Evolutionary conservation across 2,113 vertebrate species (phyloP).

Genomic region (Ochotona curzoniae): DNA sequence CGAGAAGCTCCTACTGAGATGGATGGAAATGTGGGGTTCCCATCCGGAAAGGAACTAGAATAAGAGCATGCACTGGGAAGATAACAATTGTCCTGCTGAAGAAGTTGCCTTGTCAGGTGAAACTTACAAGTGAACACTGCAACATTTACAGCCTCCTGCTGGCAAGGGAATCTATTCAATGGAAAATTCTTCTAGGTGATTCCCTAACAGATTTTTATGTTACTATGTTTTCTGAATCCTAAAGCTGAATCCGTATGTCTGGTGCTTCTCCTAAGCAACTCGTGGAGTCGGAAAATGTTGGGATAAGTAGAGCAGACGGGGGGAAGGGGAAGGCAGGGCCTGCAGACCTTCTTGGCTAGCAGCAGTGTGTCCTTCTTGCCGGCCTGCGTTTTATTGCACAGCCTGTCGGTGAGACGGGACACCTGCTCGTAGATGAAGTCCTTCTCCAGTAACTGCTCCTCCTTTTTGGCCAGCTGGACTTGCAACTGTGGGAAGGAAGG

Average conservation of each 20-base stretch:
- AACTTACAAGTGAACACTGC: not conserved
- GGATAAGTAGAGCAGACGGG: not conserved
- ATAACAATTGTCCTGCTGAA: not conserved
- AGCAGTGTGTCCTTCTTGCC: conserved; percentile 87
- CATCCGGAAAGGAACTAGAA: not conserved
- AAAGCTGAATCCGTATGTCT: not conserved
- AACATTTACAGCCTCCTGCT: not conserved
- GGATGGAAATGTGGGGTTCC: not conserved
- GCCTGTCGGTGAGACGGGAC: conserved; percentile 85
- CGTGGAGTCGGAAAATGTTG: not conserved
- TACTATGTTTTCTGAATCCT: not conserved
- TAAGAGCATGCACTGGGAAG: not conserved
- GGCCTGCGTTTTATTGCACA: conserved; percentile 81
- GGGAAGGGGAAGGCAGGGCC: not conserved
- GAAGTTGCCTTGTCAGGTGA: not conserved
- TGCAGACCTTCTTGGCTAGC: conserved; percentile 90
- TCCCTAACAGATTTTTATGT: not conserved
- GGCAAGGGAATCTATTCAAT: not conserved
- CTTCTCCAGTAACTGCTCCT: conserved; percentile 91
- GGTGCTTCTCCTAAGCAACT: not conserved
- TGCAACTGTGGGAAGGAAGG: conserved; percentile 87
- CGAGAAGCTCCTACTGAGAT: not conserved
- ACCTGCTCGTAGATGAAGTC: conserved; percentile 91
- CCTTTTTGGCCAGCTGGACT: conserved; percentile 87
- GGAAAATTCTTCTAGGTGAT: not conserved